Conservation (phyloP, 1,140 invertebrate species). For the Battus philenor region DNA sequence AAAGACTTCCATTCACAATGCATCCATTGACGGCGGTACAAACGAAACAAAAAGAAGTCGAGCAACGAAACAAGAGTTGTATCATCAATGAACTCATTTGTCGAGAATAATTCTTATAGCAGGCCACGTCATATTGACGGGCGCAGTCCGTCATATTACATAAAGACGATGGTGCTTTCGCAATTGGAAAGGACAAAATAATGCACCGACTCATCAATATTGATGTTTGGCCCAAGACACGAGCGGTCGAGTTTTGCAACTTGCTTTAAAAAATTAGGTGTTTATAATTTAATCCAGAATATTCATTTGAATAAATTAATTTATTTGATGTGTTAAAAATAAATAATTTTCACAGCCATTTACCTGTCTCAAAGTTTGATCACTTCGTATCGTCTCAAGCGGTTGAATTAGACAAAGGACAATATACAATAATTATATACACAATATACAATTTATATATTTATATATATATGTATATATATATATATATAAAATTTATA, state of each 20-base stretch:
- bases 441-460: too few relatives aligned
- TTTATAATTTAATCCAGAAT: too few relatives aligned
- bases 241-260: background rate
- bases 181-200: constrained; percentile 23
- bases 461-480: too few relatives aligned
- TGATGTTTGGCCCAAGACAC: constrained; percentile 7
- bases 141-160: constrained; percentile 20
- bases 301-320: too few relatives aligned
- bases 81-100: constrained; percentile 7
- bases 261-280: too few relatives aligned
- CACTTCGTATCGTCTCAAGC: too few relatives aligned
- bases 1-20: too few relatives aligned
- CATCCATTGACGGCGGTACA: too few relatives aligned
- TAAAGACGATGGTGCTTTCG: constrained; percentile 20
- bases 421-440: background rate
- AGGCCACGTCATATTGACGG: constrained; percentile 11
- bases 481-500: too few relatives aligned
- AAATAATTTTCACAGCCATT: too few relatives aligned
- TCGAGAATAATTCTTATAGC: constrained; percentile 5
- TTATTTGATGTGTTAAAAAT: too few relatives aligned
- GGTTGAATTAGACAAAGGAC: background rate
- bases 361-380: too few relatives aligned
- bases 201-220: constrained; percentile 21
- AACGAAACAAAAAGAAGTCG: constrained; percentile 17
- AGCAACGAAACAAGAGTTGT: constrained; percentile 6